Evolutionary conservation across 2,888 invertebrate genomes (phyloP).

Genomic region (Myathropa florea): DNA sequence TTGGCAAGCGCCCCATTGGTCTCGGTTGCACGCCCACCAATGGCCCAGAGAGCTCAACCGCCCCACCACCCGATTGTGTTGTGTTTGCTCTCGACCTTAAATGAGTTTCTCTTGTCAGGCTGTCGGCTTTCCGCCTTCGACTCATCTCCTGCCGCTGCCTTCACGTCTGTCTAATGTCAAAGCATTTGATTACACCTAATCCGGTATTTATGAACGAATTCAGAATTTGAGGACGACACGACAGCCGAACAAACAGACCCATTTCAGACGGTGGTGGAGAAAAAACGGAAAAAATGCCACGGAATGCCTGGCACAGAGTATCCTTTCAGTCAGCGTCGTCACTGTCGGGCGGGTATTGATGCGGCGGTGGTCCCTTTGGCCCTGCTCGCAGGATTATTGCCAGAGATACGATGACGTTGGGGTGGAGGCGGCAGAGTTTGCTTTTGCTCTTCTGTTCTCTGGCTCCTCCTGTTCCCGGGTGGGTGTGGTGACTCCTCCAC

Average conservation of each 20-base stretch:
- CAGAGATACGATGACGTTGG: slow-evolving; percentile 17
- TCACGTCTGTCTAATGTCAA: slow-evolving; percentile 30
- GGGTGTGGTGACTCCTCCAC: neutral
- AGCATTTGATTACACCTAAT: slow-evolving; percentile 65
- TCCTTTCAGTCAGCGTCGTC: slow-evolving; percentile 14
- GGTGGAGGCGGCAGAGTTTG: neutral
- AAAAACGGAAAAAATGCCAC: neutral
- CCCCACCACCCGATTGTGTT: neutral
- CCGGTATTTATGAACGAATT: slow-evolving; percentile 68
- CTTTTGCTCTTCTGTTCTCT: neutral
- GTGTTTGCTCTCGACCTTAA: slow-evolving; percentile 46
- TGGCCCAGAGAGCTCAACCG: neutral
- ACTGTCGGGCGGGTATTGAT: slow-evolving; percentile 21
- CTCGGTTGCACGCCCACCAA: neutral
- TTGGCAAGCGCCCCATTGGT: neutral
- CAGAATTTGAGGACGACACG: slow-evolving; percentile 58
- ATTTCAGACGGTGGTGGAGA: neutral
- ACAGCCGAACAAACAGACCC: slow-evolving; percentile 50
- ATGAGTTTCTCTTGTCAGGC: slow-evolving; percentile 34
- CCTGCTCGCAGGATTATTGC: slow-evolving; percentile 51
- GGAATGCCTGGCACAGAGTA: neutral
- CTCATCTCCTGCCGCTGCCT: slow-evolving; percentile 9
- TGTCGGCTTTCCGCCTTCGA: neutral
- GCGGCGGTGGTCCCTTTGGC: slow-evolving; percentile 4
- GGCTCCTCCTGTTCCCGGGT: neutral